Conservation (phyloP, 1,140 invertebrate genomes). For the Caenorhabditis latens region DNA sequence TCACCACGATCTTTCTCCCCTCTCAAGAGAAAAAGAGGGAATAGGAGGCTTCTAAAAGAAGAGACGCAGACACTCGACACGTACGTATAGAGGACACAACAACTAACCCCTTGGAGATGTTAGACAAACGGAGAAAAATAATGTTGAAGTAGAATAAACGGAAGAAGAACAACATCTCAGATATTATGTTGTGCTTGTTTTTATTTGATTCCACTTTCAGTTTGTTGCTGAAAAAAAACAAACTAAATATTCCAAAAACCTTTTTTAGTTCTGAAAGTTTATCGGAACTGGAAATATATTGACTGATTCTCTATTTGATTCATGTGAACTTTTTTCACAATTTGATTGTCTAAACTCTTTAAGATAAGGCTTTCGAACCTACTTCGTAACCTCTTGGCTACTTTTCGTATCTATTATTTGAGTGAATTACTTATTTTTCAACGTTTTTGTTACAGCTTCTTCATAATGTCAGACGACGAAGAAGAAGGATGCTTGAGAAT, state of each 20-base stretch:
- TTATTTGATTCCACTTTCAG: not conserved
- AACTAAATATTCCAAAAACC: not conserved
- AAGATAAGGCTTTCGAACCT: not conserved
- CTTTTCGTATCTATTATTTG: not conserved
- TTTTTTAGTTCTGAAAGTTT: not conserved
- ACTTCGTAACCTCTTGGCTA: not conserved
- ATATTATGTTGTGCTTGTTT: not conserved
- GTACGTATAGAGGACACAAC: conserved; percentile 41
- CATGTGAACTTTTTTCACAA: too few species aligned
- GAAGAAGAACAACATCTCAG: conserved; percentile 27
- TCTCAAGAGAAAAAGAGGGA: not conserved
- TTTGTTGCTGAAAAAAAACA: not conserved
- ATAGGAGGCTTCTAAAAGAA: not conserved
- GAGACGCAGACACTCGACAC: conserved; percentile 43
- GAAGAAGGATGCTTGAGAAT: conserved; percentile 21
- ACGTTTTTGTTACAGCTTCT: not conserved
- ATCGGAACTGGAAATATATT: too few species aligned
- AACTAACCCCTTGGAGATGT: conserved; percentile 11
- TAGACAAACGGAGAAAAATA: conserved; percentile 16
- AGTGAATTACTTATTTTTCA: not conserved
- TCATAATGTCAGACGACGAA: conserved; percentile 45
- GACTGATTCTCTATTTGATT: too few species aligned
- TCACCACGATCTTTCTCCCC: conserved; percentile 26
- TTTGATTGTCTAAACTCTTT: too few species aligned
- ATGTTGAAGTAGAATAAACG: not conserved